Conservation (phyloP, 2,113 vertebrate genomes). For the Chloebia gouldiae region DNA sequence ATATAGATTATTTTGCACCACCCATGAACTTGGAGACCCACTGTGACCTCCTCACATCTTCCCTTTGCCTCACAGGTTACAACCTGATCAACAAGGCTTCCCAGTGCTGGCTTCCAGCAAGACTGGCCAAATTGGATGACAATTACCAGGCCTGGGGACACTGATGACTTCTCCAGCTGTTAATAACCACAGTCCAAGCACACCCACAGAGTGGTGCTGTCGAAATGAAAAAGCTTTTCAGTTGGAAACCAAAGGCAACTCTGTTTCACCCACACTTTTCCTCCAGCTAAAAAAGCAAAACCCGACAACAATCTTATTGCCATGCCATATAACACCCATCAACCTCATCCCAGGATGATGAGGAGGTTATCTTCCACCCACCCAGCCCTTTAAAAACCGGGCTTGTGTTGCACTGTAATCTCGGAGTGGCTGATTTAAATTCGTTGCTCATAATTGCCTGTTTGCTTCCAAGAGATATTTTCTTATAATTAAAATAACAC, state of each 20-base stretch:
- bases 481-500: constrained; percentile 38
- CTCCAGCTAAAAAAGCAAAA: background rate
- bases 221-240: background rate
- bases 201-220: background rate
- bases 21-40: fast-evolving
- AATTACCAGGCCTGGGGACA: background rate
- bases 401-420: background rate
- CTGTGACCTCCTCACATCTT: background rate
- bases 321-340: background rate
- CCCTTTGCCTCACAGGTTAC: background rate
- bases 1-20: background rate
- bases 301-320: background rate
- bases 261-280: background rate
- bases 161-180: background rate
- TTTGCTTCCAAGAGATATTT: constrained; percentile 29
- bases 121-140: background rate
- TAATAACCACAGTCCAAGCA: background rate
- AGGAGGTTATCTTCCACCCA: background rate
- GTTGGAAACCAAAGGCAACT: background rate
- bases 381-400: background rate
- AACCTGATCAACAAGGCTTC: background rate
- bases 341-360: background rate
- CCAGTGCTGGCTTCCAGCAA: background rate
- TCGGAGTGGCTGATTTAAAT: background rate
- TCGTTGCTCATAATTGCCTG: background rate